Percentiles rank a stretch among this genome's conserved stretches.
These are phyloP conservation scores for Poecilia latipinna DNA, from an alignment of 2,113 vertebrate species.

Conservation along the genomic window DNA sequence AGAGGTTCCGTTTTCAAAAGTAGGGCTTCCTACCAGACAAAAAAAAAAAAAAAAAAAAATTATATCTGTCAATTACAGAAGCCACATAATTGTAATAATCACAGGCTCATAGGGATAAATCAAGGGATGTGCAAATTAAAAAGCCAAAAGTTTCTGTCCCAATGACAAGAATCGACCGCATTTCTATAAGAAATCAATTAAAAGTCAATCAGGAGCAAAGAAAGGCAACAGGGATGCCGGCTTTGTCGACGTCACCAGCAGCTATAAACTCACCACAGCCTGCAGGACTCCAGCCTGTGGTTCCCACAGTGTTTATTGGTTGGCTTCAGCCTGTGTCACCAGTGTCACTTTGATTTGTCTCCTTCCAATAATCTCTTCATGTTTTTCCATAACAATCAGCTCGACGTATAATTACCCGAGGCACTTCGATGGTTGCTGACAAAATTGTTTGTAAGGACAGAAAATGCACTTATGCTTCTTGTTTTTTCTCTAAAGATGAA, in stretches of 20 bases:
- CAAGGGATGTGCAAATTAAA: constrained; percentile 69
- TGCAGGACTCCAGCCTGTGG: constrained; percentile 54
- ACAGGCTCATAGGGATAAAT: constrained; percentile 62
- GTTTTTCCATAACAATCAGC: constrained; percentile 65
- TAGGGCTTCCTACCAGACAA: constrained; percentile 34
- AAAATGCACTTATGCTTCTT: constrained; percentile 16
- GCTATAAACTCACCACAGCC: constrained; percentile 62
- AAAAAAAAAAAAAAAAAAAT: constrained; percentile 29
- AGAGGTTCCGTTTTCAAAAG: constrained; percentile 54
- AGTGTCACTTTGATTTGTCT: constrained; percentile 64
- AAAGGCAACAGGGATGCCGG: constrained; percentile 27
- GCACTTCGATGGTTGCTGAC: constrained; percentile 15
- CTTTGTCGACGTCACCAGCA: constrained; percentile 44
- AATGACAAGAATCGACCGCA: constrained; percentile 61
- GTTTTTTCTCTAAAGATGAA: background rate
- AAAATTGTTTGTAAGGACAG: constrained; percentile 12
- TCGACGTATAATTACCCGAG: constrained; percentile 32
- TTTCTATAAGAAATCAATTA: constrained; percentile 71
- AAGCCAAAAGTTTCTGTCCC: constrained; percentile 44
- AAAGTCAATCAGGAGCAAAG: constrained; percentile 62
- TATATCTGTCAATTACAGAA: constrained; percentile 72
- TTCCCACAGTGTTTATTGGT: constrained; percentile 50
- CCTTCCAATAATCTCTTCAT: constrained; percentile 54
- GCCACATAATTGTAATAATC: constrained; percentile 75
- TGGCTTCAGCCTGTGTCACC: constrained; percentile 58